Conservation (phyloP, 2,113 vertebrate genomes). For the Boulengerochromis microlepis region DNA sequence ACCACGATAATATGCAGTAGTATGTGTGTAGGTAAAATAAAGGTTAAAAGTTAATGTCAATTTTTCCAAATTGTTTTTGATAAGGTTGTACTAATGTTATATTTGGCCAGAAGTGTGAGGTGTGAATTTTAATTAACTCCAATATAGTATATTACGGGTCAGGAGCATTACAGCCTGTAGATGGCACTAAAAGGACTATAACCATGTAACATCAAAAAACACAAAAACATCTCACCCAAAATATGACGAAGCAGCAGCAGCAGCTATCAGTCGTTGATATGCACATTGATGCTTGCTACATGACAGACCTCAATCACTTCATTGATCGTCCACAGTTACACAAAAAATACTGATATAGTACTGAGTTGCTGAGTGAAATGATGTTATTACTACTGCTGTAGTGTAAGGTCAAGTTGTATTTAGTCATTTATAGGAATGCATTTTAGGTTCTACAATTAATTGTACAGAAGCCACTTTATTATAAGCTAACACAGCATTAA, state of each 20-base stretch:
- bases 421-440: not conserved
- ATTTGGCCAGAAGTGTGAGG: rapidly evolving
- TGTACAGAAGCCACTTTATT: not conserved
- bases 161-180: not conserved
- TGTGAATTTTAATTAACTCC: not conserved
- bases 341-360: rapidly evolving
- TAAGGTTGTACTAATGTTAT: rapidly evolving
- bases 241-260: not conserved
- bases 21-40: not conserved
- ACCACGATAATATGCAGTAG: too few relatives aligned
- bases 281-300: rapidly evolving
- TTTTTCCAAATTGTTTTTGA: not conserved
- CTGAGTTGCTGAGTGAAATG: rapidly evolving
- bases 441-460: not conserved
- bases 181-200: not conserved
- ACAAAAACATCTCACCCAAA: not conserved
- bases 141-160: rapidly evolving
- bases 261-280: not conserved
- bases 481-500: not conserved
- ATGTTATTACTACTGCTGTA: not conserved
- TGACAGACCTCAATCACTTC: not conserved
- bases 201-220: not conserved
- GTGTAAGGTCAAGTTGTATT: rapidly evolving
- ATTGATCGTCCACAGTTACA: rapidly evolving
- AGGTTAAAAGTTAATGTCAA: not conserved